Conservation (phyloP, 92 coral and sea anemone species). For the Siderastrea siderea region DNA sequence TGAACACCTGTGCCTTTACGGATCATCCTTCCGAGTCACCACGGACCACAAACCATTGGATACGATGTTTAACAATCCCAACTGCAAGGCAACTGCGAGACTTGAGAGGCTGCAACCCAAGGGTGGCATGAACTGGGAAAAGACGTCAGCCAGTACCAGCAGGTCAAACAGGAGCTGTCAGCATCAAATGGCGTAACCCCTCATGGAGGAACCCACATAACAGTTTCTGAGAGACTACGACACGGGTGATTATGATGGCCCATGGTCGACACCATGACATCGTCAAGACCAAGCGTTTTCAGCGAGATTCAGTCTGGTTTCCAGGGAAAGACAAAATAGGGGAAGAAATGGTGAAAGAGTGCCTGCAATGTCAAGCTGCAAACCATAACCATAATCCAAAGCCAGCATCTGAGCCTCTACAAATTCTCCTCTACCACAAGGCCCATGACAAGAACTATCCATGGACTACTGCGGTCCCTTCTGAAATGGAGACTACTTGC, state of each 20-base stretch:
- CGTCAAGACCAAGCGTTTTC: slow-evolving; percentile 40
- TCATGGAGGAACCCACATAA: slow-evolving; percentile 45
- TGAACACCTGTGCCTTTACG: slow-evolving; percentile 48
- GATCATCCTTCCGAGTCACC: slow-evolving; percentile 25
- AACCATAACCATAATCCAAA: slow-evolving; percentile 9
- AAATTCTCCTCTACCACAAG: slow-evolving; percentile 53
- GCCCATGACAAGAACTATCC: slow-evolving; percentile 61
- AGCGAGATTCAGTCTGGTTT: slow-evolving; percentile 43
- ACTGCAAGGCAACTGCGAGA: slow-evolving; percentile 37
- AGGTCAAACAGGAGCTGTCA: slow-evolving; percentile 46
- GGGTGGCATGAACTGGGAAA: slow-evolving; percentile 18
- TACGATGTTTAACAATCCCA: slow-evolving; percentile 33
- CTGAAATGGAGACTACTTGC: slow-evolving; percentile 49
- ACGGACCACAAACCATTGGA: slow-evolving; percentile 56
- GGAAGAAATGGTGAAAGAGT: background rate
- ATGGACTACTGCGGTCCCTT: slow-evolving; percentile 16
- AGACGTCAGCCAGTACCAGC: slow-evolving; percentile 24
- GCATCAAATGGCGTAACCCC: slow-evolving; percentile 20
- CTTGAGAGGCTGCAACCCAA: slow-evolving; percentile 28
- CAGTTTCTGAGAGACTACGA: slow-evolving; percentile 39
- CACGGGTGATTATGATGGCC: slow-evolving; percentile 19
- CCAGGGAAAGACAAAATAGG: slow-evolving; percentile 25
- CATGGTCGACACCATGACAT: slow-evolving; percentile 47
- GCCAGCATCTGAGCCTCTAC: slow-evolving; percentile 38
- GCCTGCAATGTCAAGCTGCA: slow-evolving; percentile 24